Percentiles rank a stretch among this genome's conserved stretches.
phyloP scores from a whole-genome alignment of 2,888 invertebrate species.

The Ptychoptera contaminata region DNA sequence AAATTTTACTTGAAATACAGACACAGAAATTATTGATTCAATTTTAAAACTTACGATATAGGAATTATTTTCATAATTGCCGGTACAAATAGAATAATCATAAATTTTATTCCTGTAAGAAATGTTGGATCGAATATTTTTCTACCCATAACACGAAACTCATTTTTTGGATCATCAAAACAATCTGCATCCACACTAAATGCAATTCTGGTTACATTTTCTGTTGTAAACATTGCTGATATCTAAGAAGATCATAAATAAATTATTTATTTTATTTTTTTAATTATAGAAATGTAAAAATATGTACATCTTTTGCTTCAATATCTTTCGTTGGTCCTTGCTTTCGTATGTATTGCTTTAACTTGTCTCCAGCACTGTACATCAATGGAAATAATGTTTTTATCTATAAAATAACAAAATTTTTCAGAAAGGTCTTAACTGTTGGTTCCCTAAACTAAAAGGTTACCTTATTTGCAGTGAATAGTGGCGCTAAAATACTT shows the following conservation, averaged over 20 bases:
- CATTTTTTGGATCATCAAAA: constrained; percentile 11
- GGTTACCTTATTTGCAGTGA: constrained; percentile 28
- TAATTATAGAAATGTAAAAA: not conserved
- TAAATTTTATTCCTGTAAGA: constrained; percentile 1
- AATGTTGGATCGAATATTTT: constrained; percentile 6
- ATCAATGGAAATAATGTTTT: constrained; percentile 2
- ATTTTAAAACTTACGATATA: constrained; percentile 5
- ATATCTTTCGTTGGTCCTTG: not conserved
- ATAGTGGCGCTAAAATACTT: constrained; percentile 25
- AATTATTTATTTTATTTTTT: not conserved
- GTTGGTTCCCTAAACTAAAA: not conserved
- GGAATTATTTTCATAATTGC: constrained; percentile 2
- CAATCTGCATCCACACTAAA: constrained; percentile 10
- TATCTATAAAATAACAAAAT: not conserved
- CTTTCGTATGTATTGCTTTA: not conserved
- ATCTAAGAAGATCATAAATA: not conserved
- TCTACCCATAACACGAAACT: constrained; percentile 9
- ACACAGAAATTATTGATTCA: not conserved
- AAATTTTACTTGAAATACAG: too few species aligned
- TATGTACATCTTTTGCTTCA: constrained; percentile 1
- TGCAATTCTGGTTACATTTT: constrained; percentile 9
- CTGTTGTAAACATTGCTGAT: constrained; percentile 9
- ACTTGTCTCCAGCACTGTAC: not conserved
- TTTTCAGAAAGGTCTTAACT: not conserved
- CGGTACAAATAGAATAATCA: constrained; percentile 4